Evolutionary conservation across 1,140 invertebrate genomes (phyloP), one percentile per base, ranked within the genome.

Genomic region (Bombyx mandarina): DNA sequence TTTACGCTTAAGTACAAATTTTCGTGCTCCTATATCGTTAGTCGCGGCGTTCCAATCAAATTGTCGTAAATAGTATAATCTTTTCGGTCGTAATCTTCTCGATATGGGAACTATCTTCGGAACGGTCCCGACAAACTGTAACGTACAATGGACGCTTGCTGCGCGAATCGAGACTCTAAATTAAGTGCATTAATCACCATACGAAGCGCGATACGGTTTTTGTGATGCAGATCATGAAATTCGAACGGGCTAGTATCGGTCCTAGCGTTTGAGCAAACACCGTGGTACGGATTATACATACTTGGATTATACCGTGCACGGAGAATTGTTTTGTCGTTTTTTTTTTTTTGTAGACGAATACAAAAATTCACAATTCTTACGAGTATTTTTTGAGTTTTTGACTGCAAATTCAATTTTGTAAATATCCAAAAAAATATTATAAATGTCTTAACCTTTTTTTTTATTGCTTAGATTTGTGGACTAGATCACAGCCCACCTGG

Each of bases 31-130:
- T 57, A 68, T 77, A 71, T 77, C 70, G 76, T 86, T 82, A 75
- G 75, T 73, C 62, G 65, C 73, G 78, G 63, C 73, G 73, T 71
- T 68, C 66, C 73, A 80, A 81, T 82, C 79, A 75, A 77, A 83
- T 62, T 58, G 72, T 75, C 71, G 70, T 82, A 83, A 86, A 81
- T 35, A 35, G 57, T 62, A 67, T 80, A 80, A 81, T 77, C 66
- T 74, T 69, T 61, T 71, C 70, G 70, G 64, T 74, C 67, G 74
- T 80, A 78, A 82, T 82, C 71, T 58, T 71, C 66, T 64, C 73
- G 80, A 81, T 82, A 84, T 82, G 79, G 82, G 82, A 82, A 86
- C 73, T 69, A 69, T 71, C 66, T 77, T 62, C 61, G 67, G 75
- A 66, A 74, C 72, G 61, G 62, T 12, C 51, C 61, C 56, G 58